Conservation (phyloP, 2,888 invertebrate species). For the Vanessa cardui region DNA sequence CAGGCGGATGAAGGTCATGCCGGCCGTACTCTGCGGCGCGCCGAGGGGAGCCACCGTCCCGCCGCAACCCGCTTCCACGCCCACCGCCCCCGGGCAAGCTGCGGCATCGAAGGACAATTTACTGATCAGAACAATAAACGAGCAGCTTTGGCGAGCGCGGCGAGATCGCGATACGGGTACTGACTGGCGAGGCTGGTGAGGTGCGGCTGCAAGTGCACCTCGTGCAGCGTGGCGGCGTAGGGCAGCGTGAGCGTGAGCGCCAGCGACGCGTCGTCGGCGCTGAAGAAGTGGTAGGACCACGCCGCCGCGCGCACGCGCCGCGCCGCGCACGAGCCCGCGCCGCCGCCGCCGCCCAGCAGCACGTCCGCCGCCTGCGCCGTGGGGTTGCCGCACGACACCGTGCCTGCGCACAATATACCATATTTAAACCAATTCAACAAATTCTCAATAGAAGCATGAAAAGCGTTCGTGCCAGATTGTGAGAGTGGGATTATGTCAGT, state of each 20-base stretch:
- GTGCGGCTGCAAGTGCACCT: constrained; percentile 94
- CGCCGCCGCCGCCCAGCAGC: constrained; percentile 89
- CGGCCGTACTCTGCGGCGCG: constrained; percentile 92
- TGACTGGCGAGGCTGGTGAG: constrained; percentile 90
- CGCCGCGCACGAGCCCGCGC: constrained; percentile 88
- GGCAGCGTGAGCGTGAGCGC: constrained; percentile 94
- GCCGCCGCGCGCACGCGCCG: constrained; percentile 93
- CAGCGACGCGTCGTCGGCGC: constrained; percentile 91
- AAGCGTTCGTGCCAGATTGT: too few species aligned
- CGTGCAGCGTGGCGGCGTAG: constrained; percentile 93
- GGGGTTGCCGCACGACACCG: constrained; percentile 90
- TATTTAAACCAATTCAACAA: too few species aligned
- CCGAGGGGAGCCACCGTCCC: constrained; percentile 91
- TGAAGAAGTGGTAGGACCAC: constrained; percentile 98
- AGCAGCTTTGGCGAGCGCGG: not conserved
- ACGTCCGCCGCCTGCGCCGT: constrained; percentile 95
- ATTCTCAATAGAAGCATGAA: too few species aligned
- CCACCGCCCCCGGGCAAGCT: constrained; percentile 95
- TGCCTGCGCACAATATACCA: constrained; percentile 63
- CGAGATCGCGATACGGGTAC: constrained; percentile 45
- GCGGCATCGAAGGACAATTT: constrained; percentile 23
- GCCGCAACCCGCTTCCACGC: constrained; percentile 92
- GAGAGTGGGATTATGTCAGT: too few species aligned
- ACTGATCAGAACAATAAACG: not conserved
- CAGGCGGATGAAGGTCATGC: constrained; percentile 93